phyloP scores from a whole-genome alignment of 2,113 vertebrate species.

The Sebastes schlegelii region DNA sequence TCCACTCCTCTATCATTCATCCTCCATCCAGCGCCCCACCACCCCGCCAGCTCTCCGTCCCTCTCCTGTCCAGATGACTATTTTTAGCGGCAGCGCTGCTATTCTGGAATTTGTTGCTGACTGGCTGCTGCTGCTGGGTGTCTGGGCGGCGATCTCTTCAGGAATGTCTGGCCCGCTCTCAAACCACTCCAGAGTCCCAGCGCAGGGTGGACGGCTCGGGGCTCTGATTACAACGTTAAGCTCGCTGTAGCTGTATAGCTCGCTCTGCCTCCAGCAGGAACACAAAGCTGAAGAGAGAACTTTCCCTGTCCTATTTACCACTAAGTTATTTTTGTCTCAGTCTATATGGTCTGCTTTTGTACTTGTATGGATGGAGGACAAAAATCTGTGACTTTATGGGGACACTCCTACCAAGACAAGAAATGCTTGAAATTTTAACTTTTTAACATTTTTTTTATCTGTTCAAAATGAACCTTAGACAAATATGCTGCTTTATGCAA shows the following conservation, averaged over 20 bases:
- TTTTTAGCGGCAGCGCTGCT: slow-evolving; percentile 86
- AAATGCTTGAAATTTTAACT: not conserved
- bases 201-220: slow-evolving; percentile 61
- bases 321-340: slow-evolving; percentile 3
- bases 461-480: not conserved
- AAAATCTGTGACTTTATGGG: not conserved
- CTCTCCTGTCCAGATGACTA: slow-evolving; percentile 82
- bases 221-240: slow-evolving; percentile 80
- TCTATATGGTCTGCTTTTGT: slow-evolving; percentile 1
- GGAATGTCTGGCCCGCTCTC: slow-evolving; percentile 86
- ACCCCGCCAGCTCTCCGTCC: slow-evolving; percentile 61
- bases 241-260: slow-evolving; percentile 49
- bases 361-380: not conserved
- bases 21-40: slow-evolving; percentile 58
- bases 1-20: slow-evolving; percentile 75
- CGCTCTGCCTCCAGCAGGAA: slow-evolving; percentile 44
- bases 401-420: not conserved
- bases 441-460: not conserved
- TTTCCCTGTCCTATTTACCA: slow-evolving; percentile 29
- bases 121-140: slow-evolving; percentile 83
- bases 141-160: slow-evolving; percentile 84
- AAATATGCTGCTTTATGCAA: no score
- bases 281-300: slow-evolving; percentile 47
- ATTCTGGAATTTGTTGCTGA: slow-evolving; percentile 88
- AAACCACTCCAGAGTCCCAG: slow-evolving; percentile 84